Base-by-base conservation (phyloP, 2,888 invertebrate genomes). In the Synergus japonicus region DNA sequence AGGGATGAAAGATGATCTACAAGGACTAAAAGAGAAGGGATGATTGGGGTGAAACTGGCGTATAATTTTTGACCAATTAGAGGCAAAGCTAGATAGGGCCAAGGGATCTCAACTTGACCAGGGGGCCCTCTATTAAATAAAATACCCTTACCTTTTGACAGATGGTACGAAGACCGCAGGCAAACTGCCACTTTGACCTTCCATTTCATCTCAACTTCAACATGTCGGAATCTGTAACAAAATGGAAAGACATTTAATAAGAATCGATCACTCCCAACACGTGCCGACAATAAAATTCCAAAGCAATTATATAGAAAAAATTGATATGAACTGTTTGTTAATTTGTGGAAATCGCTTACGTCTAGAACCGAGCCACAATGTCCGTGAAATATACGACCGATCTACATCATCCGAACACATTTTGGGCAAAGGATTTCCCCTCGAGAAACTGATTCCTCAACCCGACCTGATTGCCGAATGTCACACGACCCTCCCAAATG, bases 41-140 rank as follows among this genome's bases (percentile, higher is more conserved):
- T 8, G 81, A 79, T 81, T 78, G 77, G 81, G 79, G 80, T 76
- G 82, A 86, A 83, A 83, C 69, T 85, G 87, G 84, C 87, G 86
- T 90, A 88, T 91, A 91, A 91, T 91, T 89, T 89, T 85, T 84
- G 80, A 83, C 87, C 88, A 88, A 90, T 90, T 89, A 90, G 87
- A 89, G 84, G 84, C 80, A 83, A 89, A 85, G 85, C 82, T 78
- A 83, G 86, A 88, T 87, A 87, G 87, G 81, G 84, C 85, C 86
- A 79, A 83, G 82, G 78, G 78, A 84, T 85, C 79, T 77, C 67
- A 82, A 82, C 69, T 83, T 46, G 83, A 84, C 82, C 81, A 80
- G 69, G 76, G 80, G 77, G 81, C 83, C 79, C 79, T 78, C 67
- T 79, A 79, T 81, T 83, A 83, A 81, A 81, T 82, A 81, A 82